A percentile compares a stretch with the other conserved stretches of the same genome.
These are phyloP conservation scores for Brienomyrus brachyistius DNA, from an alignment of 2,113 vertebrate species.

Conservation along the genomic window DNA sequence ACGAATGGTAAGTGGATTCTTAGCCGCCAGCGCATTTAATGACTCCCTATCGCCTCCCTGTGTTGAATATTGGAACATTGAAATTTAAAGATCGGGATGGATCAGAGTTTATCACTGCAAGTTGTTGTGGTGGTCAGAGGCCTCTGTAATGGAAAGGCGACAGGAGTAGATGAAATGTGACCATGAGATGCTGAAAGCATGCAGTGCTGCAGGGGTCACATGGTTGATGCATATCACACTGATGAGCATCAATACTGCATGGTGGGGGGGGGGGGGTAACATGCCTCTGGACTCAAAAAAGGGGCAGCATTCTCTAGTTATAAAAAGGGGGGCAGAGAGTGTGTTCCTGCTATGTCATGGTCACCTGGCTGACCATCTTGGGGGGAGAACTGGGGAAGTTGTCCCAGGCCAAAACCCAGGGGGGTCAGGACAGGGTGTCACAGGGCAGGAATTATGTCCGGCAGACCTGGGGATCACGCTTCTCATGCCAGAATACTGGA, in stretches of 20 bases:
- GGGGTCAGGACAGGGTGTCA: not conserved
- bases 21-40: not conserved
- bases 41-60: not conserved
- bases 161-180: not conserved
- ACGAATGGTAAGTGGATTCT: not conserved
- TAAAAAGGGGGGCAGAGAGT: not conserved
- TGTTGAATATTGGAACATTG: not conserved
- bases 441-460: not conserved
- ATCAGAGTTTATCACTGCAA: not conserved
- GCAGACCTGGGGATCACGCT: not conserved
- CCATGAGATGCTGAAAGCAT: not conserved
- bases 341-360: not conserved
- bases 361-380: not conserved
- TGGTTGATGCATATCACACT: not conserved
- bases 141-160: not conserved
- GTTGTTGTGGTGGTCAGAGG: not conserved
- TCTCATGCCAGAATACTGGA: not conserved
- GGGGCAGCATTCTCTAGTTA: not conserved
- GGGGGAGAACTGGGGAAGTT: not conserved
- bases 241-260: not conserved
- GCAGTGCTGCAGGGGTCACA: not conserved
- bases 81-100: not conserved
- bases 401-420: not conserved
- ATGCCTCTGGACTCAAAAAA: not conserved
- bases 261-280: not conserved